phyloP scores from a whole-genome alignment of 2,797 vertebrate genomes.

The Chromis chromis region DNA sequence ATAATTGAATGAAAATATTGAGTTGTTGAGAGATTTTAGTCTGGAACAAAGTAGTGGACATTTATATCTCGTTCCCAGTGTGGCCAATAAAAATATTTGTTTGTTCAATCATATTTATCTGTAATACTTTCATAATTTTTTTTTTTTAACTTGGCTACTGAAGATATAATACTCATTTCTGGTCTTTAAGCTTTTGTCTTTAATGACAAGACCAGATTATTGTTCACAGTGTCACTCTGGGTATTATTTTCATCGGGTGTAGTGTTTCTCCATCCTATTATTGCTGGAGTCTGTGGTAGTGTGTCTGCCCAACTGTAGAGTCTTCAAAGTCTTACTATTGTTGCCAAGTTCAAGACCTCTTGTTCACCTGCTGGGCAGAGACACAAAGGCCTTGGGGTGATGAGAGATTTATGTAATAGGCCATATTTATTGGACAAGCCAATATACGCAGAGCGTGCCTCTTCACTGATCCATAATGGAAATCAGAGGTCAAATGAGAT shows the following conservation, averaged over 20 bases:
- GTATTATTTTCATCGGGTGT: slow-evolving; percentile 33
- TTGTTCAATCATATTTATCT: not conserved
- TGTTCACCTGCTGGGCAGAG: slow-evolving; percentile 50
- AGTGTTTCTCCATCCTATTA: slow-evolving; percentile 29
- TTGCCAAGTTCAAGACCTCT: slow-evolving; percentile 52
- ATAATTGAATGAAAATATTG: no score
- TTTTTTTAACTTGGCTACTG: not conserved
- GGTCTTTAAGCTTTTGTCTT: slow-evolving; percentile 6
- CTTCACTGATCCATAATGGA: slow-evolving; percentile 30
- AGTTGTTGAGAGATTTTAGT: no score
- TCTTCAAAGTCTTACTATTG: slow-evolving; percentile 46
- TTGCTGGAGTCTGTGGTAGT: slow-evolving; percentile 17
- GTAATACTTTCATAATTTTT: not conserved
- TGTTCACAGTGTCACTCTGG: slow-evolving; percentile 12
- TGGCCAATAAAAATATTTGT: no score
- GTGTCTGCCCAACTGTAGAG: slow-evolving; percentile 42
- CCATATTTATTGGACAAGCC: slow-evolving; percentile 26
- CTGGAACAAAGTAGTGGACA: no score
- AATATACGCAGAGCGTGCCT: slow-evolving; percentile 26
- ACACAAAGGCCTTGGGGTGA: slow-evolving; percentile 47
- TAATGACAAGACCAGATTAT: slow-evolving; percentile 6
- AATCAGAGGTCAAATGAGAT: slow-evolving; percentile 40
- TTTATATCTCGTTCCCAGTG: no score
- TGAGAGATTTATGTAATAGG: slow-evolving; percentile 53
- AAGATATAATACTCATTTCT: slow-evolving; percentile 1